phyloP scores from a whole-genome alignment of 2,113 vertebrate species.

The Gracilinanus agilis region DNA sequence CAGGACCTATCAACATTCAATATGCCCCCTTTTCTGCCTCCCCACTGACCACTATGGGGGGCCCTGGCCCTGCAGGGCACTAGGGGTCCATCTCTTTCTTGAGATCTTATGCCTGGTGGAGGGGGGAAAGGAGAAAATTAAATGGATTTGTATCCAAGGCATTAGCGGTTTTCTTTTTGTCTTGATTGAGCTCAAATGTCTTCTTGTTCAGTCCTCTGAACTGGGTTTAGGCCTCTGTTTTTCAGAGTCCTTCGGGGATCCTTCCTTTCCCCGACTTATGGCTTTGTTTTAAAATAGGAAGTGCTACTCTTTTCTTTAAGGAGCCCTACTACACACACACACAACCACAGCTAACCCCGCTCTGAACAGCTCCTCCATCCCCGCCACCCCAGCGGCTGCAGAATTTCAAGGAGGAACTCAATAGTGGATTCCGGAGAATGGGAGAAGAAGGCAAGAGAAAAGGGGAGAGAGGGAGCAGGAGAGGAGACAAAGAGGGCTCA shows the following conservation, averaged over 20 bases:
- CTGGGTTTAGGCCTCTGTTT: neutral
- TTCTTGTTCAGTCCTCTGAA: neutral
- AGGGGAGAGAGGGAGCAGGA: neutral
- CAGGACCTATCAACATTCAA: neutral
- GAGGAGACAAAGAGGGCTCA: too few relatives aligned
- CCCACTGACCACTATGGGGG: neutral
- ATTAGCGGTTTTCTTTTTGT: neutral
- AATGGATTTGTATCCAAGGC: neutral
- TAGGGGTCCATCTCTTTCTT: neutral
- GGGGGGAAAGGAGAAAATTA: neutral
- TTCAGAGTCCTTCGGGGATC: neutral
- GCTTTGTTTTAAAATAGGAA: neutral
- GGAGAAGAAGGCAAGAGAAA: neutral
- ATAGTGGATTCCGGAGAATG: constrained; percentile 35
- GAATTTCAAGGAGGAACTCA: neutral
- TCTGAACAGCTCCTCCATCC: neutral
- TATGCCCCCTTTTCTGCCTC: neutral
- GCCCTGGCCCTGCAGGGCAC: neutral
- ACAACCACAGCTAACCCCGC: neutral
- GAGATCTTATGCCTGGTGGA: neutral
- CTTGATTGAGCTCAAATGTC: neutral
- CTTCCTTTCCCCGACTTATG: neutral
- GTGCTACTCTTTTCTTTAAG: neutral
- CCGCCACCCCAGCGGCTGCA: neutral
- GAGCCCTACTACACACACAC: too few relatives aligned